These are phyloP conservation scores for Euschistus heros DNA, from an alignment of 1,140 invertebrate species.

Conservation along the genomic window DNA sequence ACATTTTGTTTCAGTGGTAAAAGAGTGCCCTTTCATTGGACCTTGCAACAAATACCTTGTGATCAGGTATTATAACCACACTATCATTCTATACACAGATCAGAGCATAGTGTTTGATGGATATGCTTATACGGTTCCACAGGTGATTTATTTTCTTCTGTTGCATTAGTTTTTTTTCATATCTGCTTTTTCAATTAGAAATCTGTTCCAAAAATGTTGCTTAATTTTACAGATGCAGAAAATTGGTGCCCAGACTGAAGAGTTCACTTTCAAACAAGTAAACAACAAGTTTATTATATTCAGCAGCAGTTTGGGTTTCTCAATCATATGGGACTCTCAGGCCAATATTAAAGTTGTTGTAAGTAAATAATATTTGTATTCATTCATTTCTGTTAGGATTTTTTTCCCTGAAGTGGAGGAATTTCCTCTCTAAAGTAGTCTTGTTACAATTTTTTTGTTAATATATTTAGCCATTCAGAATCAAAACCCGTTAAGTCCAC, in stretches of 20 bases:
- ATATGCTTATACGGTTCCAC: conserved; percentile 49
- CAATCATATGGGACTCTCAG: conserved; percentile 53
- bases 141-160: conserved; percentile 38
- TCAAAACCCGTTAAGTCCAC: no score
- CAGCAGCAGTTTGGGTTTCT: conserved; percentile 58
- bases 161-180: background rate
- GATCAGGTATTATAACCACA: conserved; percentile 44
- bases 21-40: conserved; percentile 43
- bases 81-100: conserved; percentile 49
- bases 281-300: conserved; percentile 56
- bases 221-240: conserved; percentile 38
- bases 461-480: no score
- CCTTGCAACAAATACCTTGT: conserved; percentile 47
- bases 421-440: no score
- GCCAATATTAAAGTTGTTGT: conserved; percentile 62
- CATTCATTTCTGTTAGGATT: no score
- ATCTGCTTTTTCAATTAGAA: background rate
- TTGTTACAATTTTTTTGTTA: no score
- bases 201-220: background rate
- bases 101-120: conserved; percentile 55
- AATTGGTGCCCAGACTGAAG: conserved; percentile 48
- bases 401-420: no score
- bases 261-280: conserved; percentile 53
- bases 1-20: conserved; percentile 47
- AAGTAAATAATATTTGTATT: conserved; percentile 20